Percentiles rank a stretch among this genome's conserved stretches.
Conservation (phyloP, 2,797 vertebrate species). For the Iguana delicatissima region DNA sequence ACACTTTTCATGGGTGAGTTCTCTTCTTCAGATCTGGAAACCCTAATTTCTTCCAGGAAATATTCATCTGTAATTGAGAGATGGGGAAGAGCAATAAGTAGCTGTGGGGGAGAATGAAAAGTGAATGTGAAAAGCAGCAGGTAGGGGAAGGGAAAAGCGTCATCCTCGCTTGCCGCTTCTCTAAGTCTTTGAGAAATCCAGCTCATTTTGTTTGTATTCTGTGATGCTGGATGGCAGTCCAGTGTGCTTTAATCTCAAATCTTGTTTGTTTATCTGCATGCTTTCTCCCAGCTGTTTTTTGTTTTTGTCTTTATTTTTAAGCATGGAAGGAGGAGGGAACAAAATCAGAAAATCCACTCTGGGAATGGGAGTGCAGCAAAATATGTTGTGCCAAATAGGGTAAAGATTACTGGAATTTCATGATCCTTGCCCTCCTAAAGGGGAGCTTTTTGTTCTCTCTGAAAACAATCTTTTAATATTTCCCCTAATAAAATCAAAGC, state of each 20-base stretch:
- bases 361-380: not conserved
- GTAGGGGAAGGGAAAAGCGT: not conserved
- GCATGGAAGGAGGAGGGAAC: not conserved
- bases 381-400: not conserved
- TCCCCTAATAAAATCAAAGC: not conserved
- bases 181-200: constrained; percentile 4
- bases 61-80: not conserved
- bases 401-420: not conserved
- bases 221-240: not conserved
- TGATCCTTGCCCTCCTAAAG: not conserved
- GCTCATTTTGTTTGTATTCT: constrained; percentile 11
- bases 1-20: too few species aligned
- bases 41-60: not conserved
- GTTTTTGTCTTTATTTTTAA: not conserved
- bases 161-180: not conserved
- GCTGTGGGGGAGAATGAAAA: not conserved
- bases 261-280: not conserved
- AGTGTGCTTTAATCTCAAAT: not conserved
- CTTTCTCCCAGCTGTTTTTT: constrained; percentile 8
- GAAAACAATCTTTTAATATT: not conserved
- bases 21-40: too few species aligned
- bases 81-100: not conserved
- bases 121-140: not conserved
- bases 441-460: not conserved
- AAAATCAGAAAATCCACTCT: not conserved